Evolutionary conservation across 2,113 vertebrate species (phyloP).

Genomic region (Tragelaphus scriptus): DNA sequence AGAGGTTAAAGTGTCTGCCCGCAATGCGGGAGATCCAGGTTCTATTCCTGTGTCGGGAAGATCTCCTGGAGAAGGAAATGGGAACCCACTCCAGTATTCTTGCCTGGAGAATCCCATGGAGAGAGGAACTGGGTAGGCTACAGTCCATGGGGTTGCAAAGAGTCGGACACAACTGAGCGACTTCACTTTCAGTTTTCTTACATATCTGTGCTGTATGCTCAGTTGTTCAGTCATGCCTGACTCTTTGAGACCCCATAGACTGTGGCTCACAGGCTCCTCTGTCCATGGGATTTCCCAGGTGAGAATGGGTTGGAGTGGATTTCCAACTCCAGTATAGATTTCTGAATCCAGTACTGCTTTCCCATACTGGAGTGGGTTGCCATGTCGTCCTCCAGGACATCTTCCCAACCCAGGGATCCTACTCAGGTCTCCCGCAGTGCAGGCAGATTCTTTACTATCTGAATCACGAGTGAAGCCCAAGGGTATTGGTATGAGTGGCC

Average conservation of each 20-base stretch:
- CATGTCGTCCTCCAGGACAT: not conserved
- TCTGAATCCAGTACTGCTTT: not conserved
- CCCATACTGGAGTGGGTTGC: not conserved
- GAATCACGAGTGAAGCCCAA: not conserved
- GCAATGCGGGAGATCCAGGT: fast-evolving
- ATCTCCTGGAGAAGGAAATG: not conserved
- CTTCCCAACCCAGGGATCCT: not conserved
- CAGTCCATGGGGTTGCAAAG: not conserved
- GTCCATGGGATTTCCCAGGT: fast-evolving
- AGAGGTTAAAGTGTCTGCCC: not conserved
- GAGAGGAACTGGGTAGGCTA: not conserved
- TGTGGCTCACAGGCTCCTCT: not conserved
- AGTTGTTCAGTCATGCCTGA: not conserved
- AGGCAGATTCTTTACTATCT: not conserved
- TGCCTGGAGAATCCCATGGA: not conserved
- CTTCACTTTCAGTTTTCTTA: not conserved
- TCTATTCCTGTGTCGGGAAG: not conserved
- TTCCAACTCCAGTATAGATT: not conserved
- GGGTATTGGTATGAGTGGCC: not conserved
- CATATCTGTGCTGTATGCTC: not conserved
- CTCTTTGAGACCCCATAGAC: not conserved
- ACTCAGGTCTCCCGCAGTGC: not conserved
- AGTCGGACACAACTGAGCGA: fast-evolving
- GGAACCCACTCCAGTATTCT: not conserved
- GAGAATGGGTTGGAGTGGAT: not conserved